Evolutionary conservation across 2,113 vertebrate species (phyloP), one percentile per base, ranked within the genome.

Genomic region (Spheniscus mendiculus): DNA sequence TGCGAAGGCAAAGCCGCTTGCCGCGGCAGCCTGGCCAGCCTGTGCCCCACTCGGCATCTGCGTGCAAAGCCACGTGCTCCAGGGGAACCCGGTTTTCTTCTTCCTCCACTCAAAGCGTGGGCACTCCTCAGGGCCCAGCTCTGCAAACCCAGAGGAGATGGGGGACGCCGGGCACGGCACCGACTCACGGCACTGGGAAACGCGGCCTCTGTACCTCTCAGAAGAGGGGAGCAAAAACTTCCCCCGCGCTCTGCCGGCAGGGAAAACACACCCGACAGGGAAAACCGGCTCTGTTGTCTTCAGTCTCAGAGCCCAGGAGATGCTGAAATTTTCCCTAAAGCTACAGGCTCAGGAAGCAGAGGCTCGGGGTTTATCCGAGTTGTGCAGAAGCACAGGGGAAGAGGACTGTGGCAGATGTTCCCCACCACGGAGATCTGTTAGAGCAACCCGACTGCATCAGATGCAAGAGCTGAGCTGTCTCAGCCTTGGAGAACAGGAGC

Each of bases 301-400:
- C 42, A 42, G 42, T 50, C 19, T 38, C 63, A 20, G 20, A 7
- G 58, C 52, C 45, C 52, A 13, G 45, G 40, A 45, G 87, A 36
- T 42, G 66, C 62, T 9, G 47, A 13, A 11, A 12, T 20, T 10
- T 7, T 13, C 62, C 59, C 80, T 2, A 6, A 13, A 58, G 89
- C 23, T 6, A 3, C 18, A 21, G 69, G 49, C 11, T 19, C 2
- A 0, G 74, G 56, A 21, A 56, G 49, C 20, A 32, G 87, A 36
- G 29, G 0, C 58, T 6, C 3, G 0, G 71, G 44, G 30, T 10
- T 12, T n/a, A 10, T 7, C n/a, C 0, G 7, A 8, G 73, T 2
- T 1, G 3, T 6, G 56, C 47, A 9, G 70, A 13, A n/a, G 62
- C 42, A 2, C 16, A 5, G 73, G 50, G 30, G 1, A 18, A 1